phyloP scores from a whole-genome alignment of 2,888 invertebrate genomes.

The Dryobotodes eremita region DNA sequence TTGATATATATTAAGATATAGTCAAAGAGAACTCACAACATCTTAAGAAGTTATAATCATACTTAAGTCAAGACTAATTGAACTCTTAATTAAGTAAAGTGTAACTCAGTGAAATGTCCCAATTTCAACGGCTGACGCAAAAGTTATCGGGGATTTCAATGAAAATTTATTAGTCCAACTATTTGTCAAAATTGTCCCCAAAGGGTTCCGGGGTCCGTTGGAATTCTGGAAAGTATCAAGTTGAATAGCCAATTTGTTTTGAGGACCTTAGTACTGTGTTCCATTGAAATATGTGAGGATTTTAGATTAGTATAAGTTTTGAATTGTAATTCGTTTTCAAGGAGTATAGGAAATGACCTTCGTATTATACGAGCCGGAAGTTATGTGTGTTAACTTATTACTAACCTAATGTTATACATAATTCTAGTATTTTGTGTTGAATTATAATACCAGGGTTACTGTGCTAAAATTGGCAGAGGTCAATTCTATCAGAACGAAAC shows the following conservation, averaged over 20 bases:
- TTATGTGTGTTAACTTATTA: constrained; percentile 35
- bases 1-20: constrained; percentile 70
- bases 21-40: constrained; percentile 77
- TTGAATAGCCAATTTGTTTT: constrained; percentile 85
- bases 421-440: constrained; percentile 32
- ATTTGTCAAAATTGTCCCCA: constrained; percentile 89
- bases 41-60: constrained; percentile 86
- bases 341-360: constrained; percentile 57
- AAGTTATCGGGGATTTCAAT: constrained; percentile 88
- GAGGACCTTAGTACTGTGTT: constrained; percentile 70
- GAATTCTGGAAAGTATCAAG: constrained; percentile 85
- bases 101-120: constrained; percentile 85
- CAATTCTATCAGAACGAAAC: background rate
- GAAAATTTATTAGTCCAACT: constrained; percentile 89
- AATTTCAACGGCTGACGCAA: constrained; percentile 84
- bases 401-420: constrained; percentile 46
- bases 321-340: constrained; percentile 58
- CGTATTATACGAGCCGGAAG: constrained; percentile 41
- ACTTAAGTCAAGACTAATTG: constrained; percentile 87
- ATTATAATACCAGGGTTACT: constrained; percentile 47
- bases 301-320: constrained; percentile 67
- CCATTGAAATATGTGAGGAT: constrained; percentile 74
- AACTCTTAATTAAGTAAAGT: constrained; percentile 88
- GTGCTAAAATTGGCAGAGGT: constrained; percentile 21
- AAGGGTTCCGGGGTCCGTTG: constrained; percentile 76